These are phyloP conservation scores for Electrona antarctica DNA, from an alignment of 2,113 vertebrate genomes.

Conservation along the genomic window DNA sequence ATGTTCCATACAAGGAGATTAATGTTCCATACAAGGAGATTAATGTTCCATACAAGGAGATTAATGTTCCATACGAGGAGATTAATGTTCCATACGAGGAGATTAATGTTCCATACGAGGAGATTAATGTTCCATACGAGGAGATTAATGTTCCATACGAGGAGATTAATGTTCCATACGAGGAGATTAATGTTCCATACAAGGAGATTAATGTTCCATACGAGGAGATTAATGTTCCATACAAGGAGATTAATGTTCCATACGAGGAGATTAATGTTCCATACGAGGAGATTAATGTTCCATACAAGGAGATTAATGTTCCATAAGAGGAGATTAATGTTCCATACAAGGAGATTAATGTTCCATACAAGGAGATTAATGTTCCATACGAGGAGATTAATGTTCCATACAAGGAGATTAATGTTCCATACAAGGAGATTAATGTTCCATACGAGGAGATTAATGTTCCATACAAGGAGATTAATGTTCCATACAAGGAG, in stretches of 20 bases:
- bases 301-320: conserved; percentile 17
- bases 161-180: too few relatives aligned
- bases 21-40: background rate
- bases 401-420: conserved; percentile 14
- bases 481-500: conserved; percentile 26
- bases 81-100: conserved; percentile 19
- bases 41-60: conserved; percentile 17
- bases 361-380: conserved; percentile 17
- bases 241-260: conserved; percentile 19
- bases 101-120: conserved; percentile 14
- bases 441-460: conserved; percentile 32
- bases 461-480: too few relatives aligned
- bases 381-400: too few relatives aligned
- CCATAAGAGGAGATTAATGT: too few relatives aligned
- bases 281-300: conserved; percentile 19
- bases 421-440: conserved; percentile 9
- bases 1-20: conserved; percentile 16
- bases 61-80: conserved; percentile 18
- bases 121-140: conserved; percentile 21
- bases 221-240: too few relatives aligned
- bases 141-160: conserved; percentile 24
- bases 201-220: conserved; percentile 20
- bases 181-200: conserved; percentile 20
- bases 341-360: conserved; percentile 19
- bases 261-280: too few relatives aligned